Base-by-base conservation (phyloP, 2,113 vertebrate species). In the Alethe diademata region DNA sequence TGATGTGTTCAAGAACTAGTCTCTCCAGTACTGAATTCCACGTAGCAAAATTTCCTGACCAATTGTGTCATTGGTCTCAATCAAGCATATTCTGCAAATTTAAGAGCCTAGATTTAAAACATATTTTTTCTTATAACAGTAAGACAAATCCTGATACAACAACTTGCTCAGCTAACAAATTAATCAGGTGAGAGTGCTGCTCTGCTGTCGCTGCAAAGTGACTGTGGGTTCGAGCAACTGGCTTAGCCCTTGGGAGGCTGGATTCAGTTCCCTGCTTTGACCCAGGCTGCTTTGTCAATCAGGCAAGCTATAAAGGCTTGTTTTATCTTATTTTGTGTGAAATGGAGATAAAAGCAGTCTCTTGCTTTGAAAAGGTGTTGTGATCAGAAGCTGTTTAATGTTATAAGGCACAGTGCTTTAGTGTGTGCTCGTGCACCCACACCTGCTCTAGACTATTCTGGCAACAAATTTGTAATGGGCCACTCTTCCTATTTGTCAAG, bases 261-360 rank as follows among this genome's bases (percentile, higher is more conserved):
- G 29, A 36, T 12, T 19, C 40, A 19, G 40, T 3, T 70, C 60
- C 9, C 18, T 47, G 26, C 23, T 73, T 43, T 73, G n/a, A 17
- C 17, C 16, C 26, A 35, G 5, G 7, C 2, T 3, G 1, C 20
- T 65, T 35, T n/a, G 23, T 28, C 42, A 33, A 17, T 8, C 2
- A 1, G 18, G 35, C 12, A 75, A 48, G 8, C 4, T 62, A 31
- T 5, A 47, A 51, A 78, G 6, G 14, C 14, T 48, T 3, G 0
- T 26, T 79, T 71, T 50, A 42, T 5, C 26, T 18, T 50, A 29
- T 36, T 50, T 3, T 1, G 1, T 78, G 16, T 73, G 36, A 85
- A 73, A 78, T 25, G 3, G 16, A 69, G 40, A 88, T 31, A 65
- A 78, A 81, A 76, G 17, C 6, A 8, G 20, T 19, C 4, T 29